A percentile compares a stretch with the other conserved stretches of the same genome.
Conservation (phyloP, 2,797 vertebrate genomes). For the Microctenopoma steveboyesi region DNA sequence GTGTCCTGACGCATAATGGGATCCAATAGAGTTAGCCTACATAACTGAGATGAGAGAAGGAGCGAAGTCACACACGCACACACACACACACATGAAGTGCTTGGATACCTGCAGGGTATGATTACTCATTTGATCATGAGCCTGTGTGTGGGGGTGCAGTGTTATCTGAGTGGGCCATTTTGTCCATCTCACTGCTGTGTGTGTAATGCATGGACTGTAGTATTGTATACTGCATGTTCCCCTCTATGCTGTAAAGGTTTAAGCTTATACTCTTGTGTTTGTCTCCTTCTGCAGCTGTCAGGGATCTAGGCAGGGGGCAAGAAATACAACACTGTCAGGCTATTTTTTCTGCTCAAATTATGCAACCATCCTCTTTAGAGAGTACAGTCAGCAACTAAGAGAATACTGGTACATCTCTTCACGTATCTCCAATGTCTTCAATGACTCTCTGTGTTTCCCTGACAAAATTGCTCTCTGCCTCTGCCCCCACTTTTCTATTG, state of each 20-base stretch:
- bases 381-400: slow-evolving; percentile 72
- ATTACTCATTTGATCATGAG: slow-evolving; percentile 69
- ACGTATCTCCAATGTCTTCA: slow-evolving; percentile 23
- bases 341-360: slow-evolving; percentile 60
- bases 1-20: slow-evolving; percentile 60
- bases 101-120: slow-evolving; percentile 66
- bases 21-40: slow-evolving; percentile 61
- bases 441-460: neutral
- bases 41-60: slow-evolving; percentile 53
- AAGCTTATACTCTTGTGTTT: neutral
- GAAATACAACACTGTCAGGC: slow-evolving; percentile 40
- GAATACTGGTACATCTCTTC: slow-evolving; percentile 58
- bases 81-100: slow-evolving; percentile 20
- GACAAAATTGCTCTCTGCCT: slow-evolving; percentile 22
- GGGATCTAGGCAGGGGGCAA: slow-evolving; percentile 8
- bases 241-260: slow-evolving; percentile 5
- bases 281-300: slow-evolving; percentile 13
- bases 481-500: slow-evolving; percentile 14
- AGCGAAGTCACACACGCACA: slow-evolving; percentile 32
- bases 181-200: slow-evolving; percentile 43
- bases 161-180: slow-evolving; percentile 48
- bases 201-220: slow-evolving; percentile 26
- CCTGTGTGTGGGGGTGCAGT: slow-evolving; percentile 48
- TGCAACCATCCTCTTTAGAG: slow-evolving; percentile 66
- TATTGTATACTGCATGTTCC: neutral